phyloP scores from a whole-genome alignment of 1,140 invertebrate genomes.

The Ectropis grisescens region DNA sequence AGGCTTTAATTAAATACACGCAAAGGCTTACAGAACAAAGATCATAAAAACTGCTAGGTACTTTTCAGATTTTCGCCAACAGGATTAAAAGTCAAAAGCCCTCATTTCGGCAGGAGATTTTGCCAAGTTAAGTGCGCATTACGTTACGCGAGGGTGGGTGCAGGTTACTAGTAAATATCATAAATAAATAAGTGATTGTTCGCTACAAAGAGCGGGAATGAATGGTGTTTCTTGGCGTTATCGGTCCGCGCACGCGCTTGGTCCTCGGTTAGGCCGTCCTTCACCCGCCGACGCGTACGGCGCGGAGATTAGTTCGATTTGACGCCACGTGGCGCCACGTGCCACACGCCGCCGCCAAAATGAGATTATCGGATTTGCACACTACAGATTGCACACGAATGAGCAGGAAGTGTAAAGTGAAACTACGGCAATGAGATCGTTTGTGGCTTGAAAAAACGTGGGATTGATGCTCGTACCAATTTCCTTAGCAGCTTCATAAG shows the following conservation, averaged over 20 bases:
- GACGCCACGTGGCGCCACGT: conserved; percentile 62
- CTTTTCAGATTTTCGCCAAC: too few relatives aligned
- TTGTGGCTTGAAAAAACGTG: conserved; percentile 37
- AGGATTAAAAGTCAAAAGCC: too few relatives aligned
- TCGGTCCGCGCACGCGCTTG: conserved; percentile 57
- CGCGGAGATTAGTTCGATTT: conserved; percentile 63
- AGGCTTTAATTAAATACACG: too few relatives aligned
- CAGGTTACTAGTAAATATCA: conserved; percentile 60
- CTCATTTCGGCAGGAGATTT: too few relatives aligned
- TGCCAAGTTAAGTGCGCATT: conserved; percentile 27
- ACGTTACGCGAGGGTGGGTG: conserved; percentile 44
- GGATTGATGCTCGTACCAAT: too few relatives aligned
- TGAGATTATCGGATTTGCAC: conserved; percentile 69
- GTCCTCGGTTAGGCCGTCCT: too few relatives aligned
- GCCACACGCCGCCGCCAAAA: conserved; percentile 47
- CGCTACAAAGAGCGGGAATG: conserved; percentile 62
- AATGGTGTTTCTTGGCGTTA: conserved; percentile 67
- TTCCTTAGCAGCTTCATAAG: too few relatives aligned
- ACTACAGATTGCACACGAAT: conserved; percentile 69
- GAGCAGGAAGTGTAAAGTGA: conserved; percentile 66
- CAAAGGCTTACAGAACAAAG: too few relatives aligned
- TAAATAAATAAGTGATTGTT: conserved; percentile 69
- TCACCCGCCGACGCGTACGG: conserved; percentile 53
- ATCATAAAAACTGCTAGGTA: too few relatives aligned
- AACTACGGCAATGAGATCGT: conserved; percentile 60